Conservation (phyloP, 2,888 invertebrate species). For the Patella depressa region DNA sequence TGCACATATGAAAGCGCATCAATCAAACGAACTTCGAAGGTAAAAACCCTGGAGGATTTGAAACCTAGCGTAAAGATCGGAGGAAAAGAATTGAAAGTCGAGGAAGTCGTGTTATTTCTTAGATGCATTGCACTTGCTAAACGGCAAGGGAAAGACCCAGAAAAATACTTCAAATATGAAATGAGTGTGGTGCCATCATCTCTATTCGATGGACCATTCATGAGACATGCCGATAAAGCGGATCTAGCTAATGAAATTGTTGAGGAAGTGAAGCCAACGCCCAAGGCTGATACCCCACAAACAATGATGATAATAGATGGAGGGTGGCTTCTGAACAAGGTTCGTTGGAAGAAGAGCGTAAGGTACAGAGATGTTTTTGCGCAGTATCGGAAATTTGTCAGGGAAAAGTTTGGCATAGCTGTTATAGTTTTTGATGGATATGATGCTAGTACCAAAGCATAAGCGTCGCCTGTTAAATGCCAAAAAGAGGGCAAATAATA, state of each 20-base stretch:
- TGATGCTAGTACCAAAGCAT: not conserved
- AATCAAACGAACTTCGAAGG: not conserved
- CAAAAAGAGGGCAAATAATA: too few relatives aligned
- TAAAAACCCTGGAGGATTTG: not conserved
- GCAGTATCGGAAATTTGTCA: constrained; percentile 7
- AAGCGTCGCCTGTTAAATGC: too few relatives aligned
- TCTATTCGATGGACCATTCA: not conserved
- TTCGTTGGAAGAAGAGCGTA: too few relatives aligned
- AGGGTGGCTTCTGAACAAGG: too few relatives aligned
- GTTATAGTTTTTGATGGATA: constrained; percentile 2
- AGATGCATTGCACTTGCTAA: too few relatives aligned
- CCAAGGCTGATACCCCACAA: too few relatives aligned
- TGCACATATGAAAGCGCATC: not conserved
- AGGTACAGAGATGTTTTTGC: not conserved
- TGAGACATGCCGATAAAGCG: too few relatives aligned
- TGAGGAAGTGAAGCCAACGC: too few relatives aligned
- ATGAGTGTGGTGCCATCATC: not conserved
- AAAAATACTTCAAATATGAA: not conserved
- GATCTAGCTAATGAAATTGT: too few relatives aligned
- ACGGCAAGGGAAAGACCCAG: not conserved
- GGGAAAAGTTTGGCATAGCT: not conserved
- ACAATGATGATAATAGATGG: too few relatives aligned
- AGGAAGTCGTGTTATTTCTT: not conserved
- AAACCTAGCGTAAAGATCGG: not conserved
- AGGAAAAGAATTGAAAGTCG: not conserved